phyloP scores from a whole-genome alignment of 2,888 invertebrate genomes.

The Caenorhabditis imperialis region DNA sequence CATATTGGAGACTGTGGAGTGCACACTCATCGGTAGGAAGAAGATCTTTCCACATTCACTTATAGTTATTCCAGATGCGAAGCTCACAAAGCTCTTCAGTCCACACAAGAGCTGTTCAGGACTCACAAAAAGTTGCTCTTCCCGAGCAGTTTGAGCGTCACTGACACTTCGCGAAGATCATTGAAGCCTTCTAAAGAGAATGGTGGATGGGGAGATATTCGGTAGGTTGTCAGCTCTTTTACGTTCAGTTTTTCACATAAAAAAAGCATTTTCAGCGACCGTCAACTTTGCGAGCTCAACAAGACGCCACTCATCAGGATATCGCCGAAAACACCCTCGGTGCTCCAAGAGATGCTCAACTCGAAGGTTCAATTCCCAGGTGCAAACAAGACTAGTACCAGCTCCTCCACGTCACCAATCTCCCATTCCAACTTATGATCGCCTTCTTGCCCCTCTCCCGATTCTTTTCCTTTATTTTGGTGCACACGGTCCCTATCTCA shows the following conservation, averaged over 20 bases:
- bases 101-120: conserved; percentile 75
- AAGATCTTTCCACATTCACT: neutral
- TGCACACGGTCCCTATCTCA: too few relatives aligned
- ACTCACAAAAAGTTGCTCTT: conserved; percentile 80
- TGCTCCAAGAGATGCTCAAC: conserved; percentile 31
- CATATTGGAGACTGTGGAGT: conserved; percentile 98
- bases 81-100: conserved; percentile 54
- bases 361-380: conserved; percentile 27
- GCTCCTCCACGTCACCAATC: too few relatives aligned
- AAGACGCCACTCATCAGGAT: conserved; percentile 24
- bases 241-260: conserved; percentile 4
- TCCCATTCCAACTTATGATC: too few relatives aligned
- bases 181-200: conserved; percentile 82
- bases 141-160: conserved; percentile 78
- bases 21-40: conserved; percentile 70
- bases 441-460: too few relatives aligned
- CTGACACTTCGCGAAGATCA: conserved; percentile 68
- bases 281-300: conserved; percentile 43
- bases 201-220: conserved; percentile 96
- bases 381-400: conserved; percentile 4
- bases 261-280: conserved; percentile 38
- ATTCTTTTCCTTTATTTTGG: too few relatives aligned
- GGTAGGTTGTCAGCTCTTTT: conserved; percentile 77
- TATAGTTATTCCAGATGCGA: conserved; percentile 52
- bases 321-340: conserved; percentile 9